Percentiles rank a stretch among this genome's conserved stretches.
These are phyloP conservation scores for Aricia artaxerxes DNA, from an alignment of 2,888 invertebrate genomes.

Conservation along the genomic window DNA sequence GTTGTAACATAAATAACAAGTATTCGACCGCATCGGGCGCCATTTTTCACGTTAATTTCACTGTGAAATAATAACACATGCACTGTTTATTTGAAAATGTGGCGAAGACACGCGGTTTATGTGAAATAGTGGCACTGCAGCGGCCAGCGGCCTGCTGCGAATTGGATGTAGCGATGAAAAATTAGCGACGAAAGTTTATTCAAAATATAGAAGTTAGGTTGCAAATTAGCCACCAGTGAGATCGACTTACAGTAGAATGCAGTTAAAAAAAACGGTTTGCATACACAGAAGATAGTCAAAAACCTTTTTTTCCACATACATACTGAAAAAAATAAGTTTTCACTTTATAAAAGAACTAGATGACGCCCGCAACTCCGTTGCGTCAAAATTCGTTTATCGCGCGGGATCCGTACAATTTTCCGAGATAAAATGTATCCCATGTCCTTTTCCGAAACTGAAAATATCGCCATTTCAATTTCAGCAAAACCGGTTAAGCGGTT, in stretches of 20 bases:
- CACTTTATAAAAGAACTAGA: no score
- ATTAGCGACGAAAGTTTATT: not conserved
- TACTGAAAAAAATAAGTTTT: no score
- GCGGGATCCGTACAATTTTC: no score
- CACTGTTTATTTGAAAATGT: conserved; percentile 16
- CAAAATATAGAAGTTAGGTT: not conserved
- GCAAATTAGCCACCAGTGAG: not conserved
- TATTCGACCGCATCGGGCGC: conserved; percentile 2
- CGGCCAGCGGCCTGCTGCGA: not conserved
- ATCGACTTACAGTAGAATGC: not conserved
- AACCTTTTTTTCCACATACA: no score
- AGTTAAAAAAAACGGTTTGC: not conserved
- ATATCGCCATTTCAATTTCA: no score
- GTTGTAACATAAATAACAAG: conserved; percentile 11
- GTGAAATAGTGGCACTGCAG: conserved; percentile 15
- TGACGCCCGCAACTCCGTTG: no score
- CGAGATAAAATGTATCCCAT: no score
- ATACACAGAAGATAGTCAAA: no score
- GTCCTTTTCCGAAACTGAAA: no score
- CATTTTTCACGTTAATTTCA: conserved; percentile 18
- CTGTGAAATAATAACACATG: conserved; percentile 11
- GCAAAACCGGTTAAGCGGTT: no score
- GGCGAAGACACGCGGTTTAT: conserved; percentile 20
- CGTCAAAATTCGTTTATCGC: no score
- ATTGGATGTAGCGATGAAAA: not conserved